These are phyloP conservation scores for Oplegnathus fasciatus DNA, from an alignment of 2,113 vertebrate genomes.

Conservation along the genomic window DNA sequence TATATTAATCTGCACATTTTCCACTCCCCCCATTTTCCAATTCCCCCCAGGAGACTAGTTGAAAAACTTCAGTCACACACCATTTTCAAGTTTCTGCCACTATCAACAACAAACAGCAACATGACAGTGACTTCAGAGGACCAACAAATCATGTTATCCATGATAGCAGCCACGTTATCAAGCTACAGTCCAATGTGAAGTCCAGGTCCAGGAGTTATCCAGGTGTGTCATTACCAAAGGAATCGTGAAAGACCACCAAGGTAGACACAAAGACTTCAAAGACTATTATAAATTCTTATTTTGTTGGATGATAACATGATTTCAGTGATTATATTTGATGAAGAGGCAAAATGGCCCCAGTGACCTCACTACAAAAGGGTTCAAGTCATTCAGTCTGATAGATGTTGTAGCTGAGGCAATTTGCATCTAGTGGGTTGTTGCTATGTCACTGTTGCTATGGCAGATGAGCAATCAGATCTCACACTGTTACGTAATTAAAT, in stretches of 20 bases:
- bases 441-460: slow-evolving; percentile 12
- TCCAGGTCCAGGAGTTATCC: not conserved
- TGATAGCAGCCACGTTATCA: not conserved
- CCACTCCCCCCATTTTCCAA: too few relatives aligned
- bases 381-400: accelerated
- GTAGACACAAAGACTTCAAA: not conserved
- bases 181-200: not conserved
- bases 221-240: not conserved
- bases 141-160: not conserved
- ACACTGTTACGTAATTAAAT: not conserved
- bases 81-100: not conserved
- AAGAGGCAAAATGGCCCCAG: not conserved
- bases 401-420: not conserved
- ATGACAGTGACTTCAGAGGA: not conserved
- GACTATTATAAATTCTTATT: not conserved
- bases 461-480: not conserved
- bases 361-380: not conserved
- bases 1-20: not conserved
- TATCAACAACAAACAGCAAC: not conserved
- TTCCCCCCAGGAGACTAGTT: too few relatives aligned
- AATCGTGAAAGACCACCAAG: not conserved
- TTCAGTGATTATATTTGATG: not conserved
- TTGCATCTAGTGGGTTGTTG: slow-evolving; percentile 6
- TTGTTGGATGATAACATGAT: not conserved
- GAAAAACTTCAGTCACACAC: not conserved